Conservation (phyloP, 1,140 invertebrate genomes). For the Drosophila lacteicornis region DNA sequence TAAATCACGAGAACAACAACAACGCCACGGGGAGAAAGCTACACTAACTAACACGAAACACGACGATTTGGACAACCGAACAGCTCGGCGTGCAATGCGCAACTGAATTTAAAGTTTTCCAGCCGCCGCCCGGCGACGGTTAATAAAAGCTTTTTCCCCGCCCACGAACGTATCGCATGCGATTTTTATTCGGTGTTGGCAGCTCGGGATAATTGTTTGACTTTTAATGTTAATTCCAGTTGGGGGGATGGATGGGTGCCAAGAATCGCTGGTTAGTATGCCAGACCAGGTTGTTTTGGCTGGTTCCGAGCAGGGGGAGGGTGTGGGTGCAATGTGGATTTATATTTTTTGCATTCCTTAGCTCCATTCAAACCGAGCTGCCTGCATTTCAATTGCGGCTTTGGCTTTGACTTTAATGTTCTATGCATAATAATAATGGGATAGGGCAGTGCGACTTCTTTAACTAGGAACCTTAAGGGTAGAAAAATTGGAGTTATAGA, state of each 20-base stretch:
- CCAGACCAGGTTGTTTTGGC: conserved; percentile 32
- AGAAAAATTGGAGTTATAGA: not conserved
- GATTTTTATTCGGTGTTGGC: conserved; percentile 2
- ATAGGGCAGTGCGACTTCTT: conserved; percentile 4
- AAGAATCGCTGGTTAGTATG: conserved; percentile 59
- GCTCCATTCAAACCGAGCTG: conserved; percentile 52
- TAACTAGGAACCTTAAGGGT: not conserved
- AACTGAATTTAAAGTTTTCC: conserved; percentile 69
- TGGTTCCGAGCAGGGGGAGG: not conserved
- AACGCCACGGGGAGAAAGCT: conserved; percentile 10
- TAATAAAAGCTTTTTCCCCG: conserved; percentile 47
- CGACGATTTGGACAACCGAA: conserved; percentile 44
- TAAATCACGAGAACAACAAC: conserved; percentile 30
- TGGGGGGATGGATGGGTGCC: conserved; percentile 25
- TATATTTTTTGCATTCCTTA: conserved; percentile 55
- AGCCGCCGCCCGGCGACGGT: conserved; percentile 31
- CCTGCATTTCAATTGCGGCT: conserved; percentile 67
- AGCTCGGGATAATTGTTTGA: conserved; percentile 27
- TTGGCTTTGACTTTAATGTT: conserved; percentile 45
- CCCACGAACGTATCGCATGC: conserved; percentile 38
- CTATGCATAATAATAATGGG: conserved; percentile 64
- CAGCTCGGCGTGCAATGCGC: conserved; percentile 69
- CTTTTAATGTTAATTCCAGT: conserved; percentile 17
- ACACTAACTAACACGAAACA: conserved; percentile 20
- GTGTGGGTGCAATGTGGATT: conserved; percentile 6